phyloP scores from a whole-genome alignment of 2,888 invertebrate species.

The Cephus nigrinus region DNA sequence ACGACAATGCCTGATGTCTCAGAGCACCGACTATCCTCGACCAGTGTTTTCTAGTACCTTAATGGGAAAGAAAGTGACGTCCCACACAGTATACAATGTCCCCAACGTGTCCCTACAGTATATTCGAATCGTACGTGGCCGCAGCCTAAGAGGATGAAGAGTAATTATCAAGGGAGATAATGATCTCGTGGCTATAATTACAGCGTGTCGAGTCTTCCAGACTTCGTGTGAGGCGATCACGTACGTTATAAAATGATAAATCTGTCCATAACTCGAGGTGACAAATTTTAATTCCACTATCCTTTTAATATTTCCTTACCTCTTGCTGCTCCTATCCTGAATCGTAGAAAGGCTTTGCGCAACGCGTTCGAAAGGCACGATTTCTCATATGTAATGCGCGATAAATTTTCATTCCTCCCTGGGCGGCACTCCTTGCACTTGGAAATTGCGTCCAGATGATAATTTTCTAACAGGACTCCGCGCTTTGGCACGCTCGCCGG shows the following conservation, averaged over 20 bases:
- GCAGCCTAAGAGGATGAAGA: constrained; percentile 38
- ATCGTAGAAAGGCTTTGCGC: neutral
- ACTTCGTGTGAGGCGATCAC: neutral
- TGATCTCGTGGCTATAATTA: neutral
- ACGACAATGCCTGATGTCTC: neutral
- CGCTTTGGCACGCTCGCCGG: no score
- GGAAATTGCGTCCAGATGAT: constrained; percentile 35
- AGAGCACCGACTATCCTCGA: neutral
- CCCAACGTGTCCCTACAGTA: neutral
- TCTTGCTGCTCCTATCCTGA: neutral
- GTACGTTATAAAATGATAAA: neutral
- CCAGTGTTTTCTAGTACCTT: neutral
- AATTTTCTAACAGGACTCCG: neutral
- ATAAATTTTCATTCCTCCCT: constrained; percentile 56
- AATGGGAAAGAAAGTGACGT: neutral
- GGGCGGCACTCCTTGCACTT: constrained; percentile 46
- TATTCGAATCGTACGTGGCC: neutral
- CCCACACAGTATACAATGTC: neutral
- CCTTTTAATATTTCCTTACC: neutral
- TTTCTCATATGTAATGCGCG: constrained; percentile 18
- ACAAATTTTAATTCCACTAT: neutral
- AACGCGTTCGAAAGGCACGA: neutral
- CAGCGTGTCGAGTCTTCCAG: neutral
- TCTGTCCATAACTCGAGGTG: neutral
- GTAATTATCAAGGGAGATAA: constrained; percentile 36